A percentile compares a stretch with the other conserved stretches of the same genome.
Conservation (phyloP, 2,888 invertebrate species). For the Rhynchonema sp. region DNA sequence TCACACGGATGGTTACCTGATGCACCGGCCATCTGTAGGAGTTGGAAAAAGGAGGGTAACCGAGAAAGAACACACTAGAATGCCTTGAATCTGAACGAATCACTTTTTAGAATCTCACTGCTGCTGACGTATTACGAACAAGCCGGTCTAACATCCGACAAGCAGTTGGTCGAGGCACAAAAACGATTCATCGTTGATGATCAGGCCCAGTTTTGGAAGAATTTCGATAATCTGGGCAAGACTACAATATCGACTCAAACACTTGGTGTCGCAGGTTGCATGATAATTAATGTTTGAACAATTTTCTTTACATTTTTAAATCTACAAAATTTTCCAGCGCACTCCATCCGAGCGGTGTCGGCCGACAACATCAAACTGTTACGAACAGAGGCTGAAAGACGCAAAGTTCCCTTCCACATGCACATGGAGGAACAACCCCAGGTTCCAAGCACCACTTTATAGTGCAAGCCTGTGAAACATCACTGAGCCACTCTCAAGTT, state of each 20-base stretch:
- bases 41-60: too few species aligned
- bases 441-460: constrained; percentile 3
- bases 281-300: too few species aligned
- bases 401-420: constrained; percentile 20
- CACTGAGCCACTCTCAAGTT: background rate
- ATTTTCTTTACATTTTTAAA: too few species aligned
- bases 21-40: too few species aligned
- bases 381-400: constrained; percentile 11
- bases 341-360: constrained; percentile 22
- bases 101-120: background rate
- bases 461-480: background rate
- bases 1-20: too few species aligned
- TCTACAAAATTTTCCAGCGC: constrained; percentile 16
- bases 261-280: constrained; percentile 11
- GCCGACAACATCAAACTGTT: constrained; percentile 12
- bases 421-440: constrained; percentile 25
- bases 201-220: background rate
- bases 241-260: background rate
- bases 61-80: too few species aligned
- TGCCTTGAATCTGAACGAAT: too few species aligned
- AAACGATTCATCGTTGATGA: background rate
- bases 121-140: constrained; percentile 6
- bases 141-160: background rate
- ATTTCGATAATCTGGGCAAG: background rate
- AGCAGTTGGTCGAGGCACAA: background rate